Evolutionary conservation across 2,888 invertebrate genomes (phyloP), one percentile per base, ranked within the genome.

Genomic region (Athalia rosae): DNA sequence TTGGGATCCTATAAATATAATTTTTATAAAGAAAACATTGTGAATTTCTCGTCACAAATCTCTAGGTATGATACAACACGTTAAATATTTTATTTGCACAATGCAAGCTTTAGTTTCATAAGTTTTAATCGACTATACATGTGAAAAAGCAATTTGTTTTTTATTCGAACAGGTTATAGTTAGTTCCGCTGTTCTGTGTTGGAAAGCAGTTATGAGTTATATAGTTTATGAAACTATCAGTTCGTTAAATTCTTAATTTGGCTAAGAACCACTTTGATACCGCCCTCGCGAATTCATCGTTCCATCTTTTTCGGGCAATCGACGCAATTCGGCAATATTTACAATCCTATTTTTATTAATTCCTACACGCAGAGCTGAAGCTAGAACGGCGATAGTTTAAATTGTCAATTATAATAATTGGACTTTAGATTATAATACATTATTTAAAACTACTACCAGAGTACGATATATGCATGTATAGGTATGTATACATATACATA

Each of bases 341-440:
- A 71, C 71, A 71, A 43, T 71, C 7, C 71, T 58, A 58, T 13
- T 58, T 71, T 45, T 13, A 66, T 41, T 28, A 53, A 61, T 53
- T 67, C 45, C 71, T 58, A 71, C 13, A 71, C 58, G 69, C 58
- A 45, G 15, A 71, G 53, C 58, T 9, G 56, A 71, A 71, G 71
- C 71, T 71, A 64, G 58, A 71, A 58, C 45, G 58, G 58, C 71
- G 71, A 58, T 58, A 71, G 71, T 71, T 71, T 58, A 41, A 76
- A 73, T 66, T 80, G 77, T 59, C 77, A 78, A 76, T 77, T 77
- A 59, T 78, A 79, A 78, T 74, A 73, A 59, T 58, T 76, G 28
- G 48, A 58, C 43, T 78, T 67, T 59, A 74, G 48, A 15, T 71
- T 64, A 41, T 58, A 78, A 78, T 67, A 50, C 41, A 74, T 67